These are phyloP conservation scores for Sycophila sp. DNA, from an alignment of 1,140 invertebrate genomes.

Conservation along the genomic window DNA sequence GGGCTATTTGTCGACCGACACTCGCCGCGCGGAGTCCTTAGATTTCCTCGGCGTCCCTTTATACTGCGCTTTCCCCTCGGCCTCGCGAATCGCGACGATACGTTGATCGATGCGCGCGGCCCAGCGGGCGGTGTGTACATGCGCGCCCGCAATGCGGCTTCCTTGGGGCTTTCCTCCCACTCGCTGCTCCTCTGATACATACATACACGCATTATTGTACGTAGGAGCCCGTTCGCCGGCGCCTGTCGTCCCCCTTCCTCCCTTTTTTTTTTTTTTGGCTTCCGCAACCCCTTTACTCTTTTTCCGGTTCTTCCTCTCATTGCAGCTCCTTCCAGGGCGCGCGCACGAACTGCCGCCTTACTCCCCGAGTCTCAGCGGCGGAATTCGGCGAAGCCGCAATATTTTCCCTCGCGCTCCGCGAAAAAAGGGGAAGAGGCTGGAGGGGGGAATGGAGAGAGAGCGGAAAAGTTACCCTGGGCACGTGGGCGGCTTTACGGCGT, in stretches of 20 bases:
- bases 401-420: background rate
- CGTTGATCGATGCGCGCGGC: constrained; percentile 53
- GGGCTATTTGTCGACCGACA: constrained; percentile 29
- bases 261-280: background rate
- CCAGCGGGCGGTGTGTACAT: background rate
- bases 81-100: constrained; percentile 43
- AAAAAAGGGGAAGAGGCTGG: too few relatives aligned
- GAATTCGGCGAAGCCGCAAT: constrained; percentile 8
- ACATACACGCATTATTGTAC: background rate
- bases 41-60: too few relatives aligned
- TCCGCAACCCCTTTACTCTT: background rate
- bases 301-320: background rate
- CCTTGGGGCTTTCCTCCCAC: constrained; percentile 28
- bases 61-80: background rate
- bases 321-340: background rate
- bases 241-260: background rate
- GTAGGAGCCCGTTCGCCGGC: background rate
- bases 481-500: too few relatives aligned
- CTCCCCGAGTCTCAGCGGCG: background rate
- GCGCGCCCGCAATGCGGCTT: constrained; percentile 44
- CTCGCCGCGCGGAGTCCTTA: background rate
- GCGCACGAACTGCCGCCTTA: background rate
- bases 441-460: too few relatives aligned
- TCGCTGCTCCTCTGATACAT: background rate
- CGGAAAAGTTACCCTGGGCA: too few relatives aligned